Base-by-base conservation (phyloP, 2,797 vertebrate genomes). In the Phataginus tricuspis region DNA sequence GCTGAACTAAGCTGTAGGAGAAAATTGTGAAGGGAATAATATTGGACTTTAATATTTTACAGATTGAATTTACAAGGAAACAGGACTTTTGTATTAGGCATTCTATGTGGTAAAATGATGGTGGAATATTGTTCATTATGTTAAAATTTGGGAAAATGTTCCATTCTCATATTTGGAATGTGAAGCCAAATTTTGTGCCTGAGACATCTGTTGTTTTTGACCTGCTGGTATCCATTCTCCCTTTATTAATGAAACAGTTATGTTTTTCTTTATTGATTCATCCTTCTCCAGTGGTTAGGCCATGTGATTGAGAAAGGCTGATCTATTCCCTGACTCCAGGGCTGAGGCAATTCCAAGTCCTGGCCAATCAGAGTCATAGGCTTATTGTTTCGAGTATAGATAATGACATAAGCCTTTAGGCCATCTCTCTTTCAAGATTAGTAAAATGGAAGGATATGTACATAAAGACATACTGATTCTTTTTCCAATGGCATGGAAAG, bases 51-150 rank as follows among this genome's bases (percentile, higher is more conserved):
- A 86, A 69, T 68, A 71, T 83, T 91, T 77, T 66, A 34, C 7
- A 19, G 12, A 39, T 90, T 90, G 61, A 72, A 87, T 83, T 82
- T 86, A 91, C 31, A 87, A 86, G 37, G 34, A 87, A 75, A 74
- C 14, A n/a, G 12, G 34, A 29, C 45, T 45, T 18, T 88, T 90
- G 84, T 86, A 91, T 45, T 77, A 86, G 63, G 27, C 71, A 74
- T 72, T 94, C 61, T 49, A 2, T 63, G 39, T 83, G 42, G 29
- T 79, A 66, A 94, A 85, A 77, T 42, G 12, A 51, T 34, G 49
- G 74, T 27, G 23, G 42, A 59, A 61, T 61, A 49, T 55, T 39
- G 51, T 63, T 85, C 42, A 19, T 77, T 91, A 27, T 75, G 18
- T 92, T 93, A 42, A 93, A 23, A 83, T 39, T 68, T 94, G 69